Evolutionary conservation across 2,113 vertebrate genomes (phyloP), one percentile per base, ranked within the genome.

Genomic region (Hyperopisus bebe): DNA sequence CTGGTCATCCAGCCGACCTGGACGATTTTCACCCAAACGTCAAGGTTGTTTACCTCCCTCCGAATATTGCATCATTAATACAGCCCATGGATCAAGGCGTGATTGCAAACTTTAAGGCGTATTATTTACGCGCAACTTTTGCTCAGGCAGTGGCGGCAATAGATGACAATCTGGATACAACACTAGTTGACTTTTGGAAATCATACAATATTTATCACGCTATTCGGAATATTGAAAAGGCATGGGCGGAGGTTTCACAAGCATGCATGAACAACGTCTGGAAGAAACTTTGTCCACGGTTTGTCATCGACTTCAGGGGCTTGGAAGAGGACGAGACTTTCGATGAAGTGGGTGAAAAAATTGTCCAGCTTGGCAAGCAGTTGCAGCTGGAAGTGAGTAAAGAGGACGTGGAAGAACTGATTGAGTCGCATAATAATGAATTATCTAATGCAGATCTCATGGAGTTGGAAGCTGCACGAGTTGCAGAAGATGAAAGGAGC

Each of bases 21-120:
- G 27, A 85, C 44, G 62, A 66, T 66, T 66, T 66, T 31, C 62
- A 66, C 62, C 62, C 62, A 27, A 70, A 47, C 44, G 47, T 89
- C 21, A 88, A 89, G 35, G 53, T 89, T 11, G 44, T 89, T 5
- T 90, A 87, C 31, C 44, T 90, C 0, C 87, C 55, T 47, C 86
- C 83, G 42, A 90, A 89, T 19, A 87, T 50, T 17, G 86, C 84
- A 2, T 84, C 58, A 31, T 58, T 90, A 21, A 42, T 89, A 42
- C 89, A 92, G 70, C 80, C 77, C 19, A 89, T 88, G 66, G 35
- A 74, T 85, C 86, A 91, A 47, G 77, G 90, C 10, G 27, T 35
- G 24, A 88, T 58, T n/a, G 85, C 15, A 24, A 42, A n/a, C 27
- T 93, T 89, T 83, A 88, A 87, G 6, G 53, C 87, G 35, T 90